A percentile compares a stretch with the other conserved stretches of the same genome.
Conservation (phyloP, 2,113 vertebrate genomes). For the Neomonachus schauinslandi region DNA sequence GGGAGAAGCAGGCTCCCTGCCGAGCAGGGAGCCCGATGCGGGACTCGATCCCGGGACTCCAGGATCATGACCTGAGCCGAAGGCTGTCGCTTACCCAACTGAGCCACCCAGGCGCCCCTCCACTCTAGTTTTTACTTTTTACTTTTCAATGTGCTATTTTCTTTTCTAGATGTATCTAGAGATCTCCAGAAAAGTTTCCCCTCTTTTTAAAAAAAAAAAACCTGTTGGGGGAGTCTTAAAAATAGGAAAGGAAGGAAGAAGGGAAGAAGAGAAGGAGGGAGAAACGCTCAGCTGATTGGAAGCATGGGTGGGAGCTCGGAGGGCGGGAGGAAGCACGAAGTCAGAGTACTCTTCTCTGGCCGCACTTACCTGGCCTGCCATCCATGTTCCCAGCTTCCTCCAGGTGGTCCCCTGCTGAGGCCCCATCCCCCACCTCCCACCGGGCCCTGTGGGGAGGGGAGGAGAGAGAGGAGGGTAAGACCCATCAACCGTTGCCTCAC, state of each 20-base stretch:
- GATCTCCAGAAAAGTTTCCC: background rate
- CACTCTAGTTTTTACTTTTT: background rate
- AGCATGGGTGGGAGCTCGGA: rapidly evolving
- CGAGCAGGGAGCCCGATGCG: no score
- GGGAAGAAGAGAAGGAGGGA: background rate
- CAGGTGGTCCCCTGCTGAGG: background rate
- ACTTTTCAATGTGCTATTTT: background rate
- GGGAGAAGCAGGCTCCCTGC: no score
- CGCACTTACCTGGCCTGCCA: rapidly evolving
- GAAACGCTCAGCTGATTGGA: background rate
- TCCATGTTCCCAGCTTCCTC: background rate
- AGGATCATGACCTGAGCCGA: no score
- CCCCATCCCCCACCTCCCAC: background rate
- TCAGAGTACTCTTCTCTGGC: rapidly evolving
- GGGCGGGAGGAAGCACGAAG: background rate
- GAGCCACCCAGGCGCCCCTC: no score
- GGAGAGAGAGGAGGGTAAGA: background rate
- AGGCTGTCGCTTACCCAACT: no score
- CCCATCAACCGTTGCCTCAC: background rate
- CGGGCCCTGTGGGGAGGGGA: no score
- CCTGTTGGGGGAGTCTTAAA: background rate
- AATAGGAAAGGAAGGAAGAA: background rate
- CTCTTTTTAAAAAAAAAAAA: background rate
- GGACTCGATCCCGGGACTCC: no score
- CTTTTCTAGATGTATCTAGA: background rate